phyloP scores from a whole-genome alignment of 2,888 invertebrate genomes.

The Drosophila robusta region DNA sequence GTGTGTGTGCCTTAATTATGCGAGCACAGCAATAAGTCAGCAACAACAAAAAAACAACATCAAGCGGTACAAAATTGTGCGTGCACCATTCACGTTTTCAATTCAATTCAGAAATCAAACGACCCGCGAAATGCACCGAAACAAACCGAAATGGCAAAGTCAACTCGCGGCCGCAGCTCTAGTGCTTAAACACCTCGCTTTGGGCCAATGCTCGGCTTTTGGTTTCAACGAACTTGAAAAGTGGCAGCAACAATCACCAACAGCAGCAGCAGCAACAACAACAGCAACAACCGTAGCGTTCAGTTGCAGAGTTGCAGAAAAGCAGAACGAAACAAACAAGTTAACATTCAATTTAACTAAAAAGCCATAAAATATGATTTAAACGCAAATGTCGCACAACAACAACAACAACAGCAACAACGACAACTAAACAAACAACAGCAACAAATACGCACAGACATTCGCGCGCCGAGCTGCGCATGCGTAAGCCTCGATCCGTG shows the following conservation, averaged over 20 bases:
- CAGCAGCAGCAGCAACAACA: slow-evolving; percentile 38
- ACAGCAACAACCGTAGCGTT: slow-evolving; percentile 18
- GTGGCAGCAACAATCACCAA: slow-evolving; percentile 53
- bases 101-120: slow-evolving; percentile 55
- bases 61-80: slow-evolving; percentile 52
- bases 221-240: slow-evolving; percentile 62
- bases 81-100: slow-evolving; percentile 72
- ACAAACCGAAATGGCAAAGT: slow-evolving; percentile 54
- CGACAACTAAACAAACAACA: slow-evolving; percentile 17
- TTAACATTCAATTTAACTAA: slow-evolving; percentile 79
- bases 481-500: slow-evolving; percentile 64
- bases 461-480: slow-evolving; percentile 64
- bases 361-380: slow-evolving; percentile 82
- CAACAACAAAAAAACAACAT: slow-evolving; percentile 21
- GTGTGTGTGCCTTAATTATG: slow-evolving; percentile 51
- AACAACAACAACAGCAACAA: slow-evolving; percentile 29
- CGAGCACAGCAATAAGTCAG: slow-evolving; percentile 3
- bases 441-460: slow-evolving; percentile 53
- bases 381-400: slow-evolving; percentile 75
- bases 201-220: slow-evolving; percentile 36
- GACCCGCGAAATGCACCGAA: slow-evolving; percentile 48
- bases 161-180: no score
- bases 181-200: slow-evolving; percentile 25
- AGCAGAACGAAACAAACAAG: slow-evolving; percentile 78
- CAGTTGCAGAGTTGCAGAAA: slow-evolving; percentile 69